These are phyloP conservation scores for Lepilemur septentrionalis DNA, from an alignment of 2,797 vertebrate species.

Conservation along the genomic window DNA sequence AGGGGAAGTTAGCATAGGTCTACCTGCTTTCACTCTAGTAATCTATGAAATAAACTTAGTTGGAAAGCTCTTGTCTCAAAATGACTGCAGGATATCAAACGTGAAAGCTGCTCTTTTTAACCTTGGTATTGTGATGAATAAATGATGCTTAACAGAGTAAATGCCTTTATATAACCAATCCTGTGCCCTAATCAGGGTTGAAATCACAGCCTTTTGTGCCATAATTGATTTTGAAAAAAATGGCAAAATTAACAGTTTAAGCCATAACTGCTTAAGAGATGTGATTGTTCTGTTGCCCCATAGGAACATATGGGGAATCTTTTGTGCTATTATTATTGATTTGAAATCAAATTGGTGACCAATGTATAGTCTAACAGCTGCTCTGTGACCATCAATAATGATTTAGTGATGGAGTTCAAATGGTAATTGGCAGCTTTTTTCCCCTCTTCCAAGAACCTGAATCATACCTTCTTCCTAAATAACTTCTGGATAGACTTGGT, in stretches of 20 bases:
- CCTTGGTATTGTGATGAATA: background rate
- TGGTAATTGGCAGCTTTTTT: background rate
- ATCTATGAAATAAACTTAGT: background rate
- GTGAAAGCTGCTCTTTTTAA: background rate
- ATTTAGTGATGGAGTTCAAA: background rate
- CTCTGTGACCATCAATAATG: background rate
- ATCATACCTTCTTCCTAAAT: background rate
- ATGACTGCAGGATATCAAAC: background rate
- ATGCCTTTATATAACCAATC: background rate
- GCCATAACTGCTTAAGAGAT: background rate
- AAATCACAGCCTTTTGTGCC: background rate
- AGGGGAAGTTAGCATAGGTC: background rate
- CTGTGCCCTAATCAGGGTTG: background rate
- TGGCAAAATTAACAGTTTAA: conserved; percentile 15
- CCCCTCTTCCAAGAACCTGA: background rate
- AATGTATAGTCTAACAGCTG: background rate
- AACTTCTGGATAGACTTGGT: background rate
- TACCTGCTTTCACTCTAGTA: background rate
- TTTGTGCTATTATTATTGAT: background rate
- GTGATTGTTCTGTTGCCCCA: background rate
- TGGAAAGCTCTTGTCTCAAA: background rate
- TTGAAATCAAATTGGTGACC: conserved; percentile 27
- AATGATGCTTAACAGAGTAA: background rate
- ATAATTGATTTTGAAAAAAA: conserved; percentile 8
- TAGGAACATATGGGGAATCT: background rate